Evolutionary conservation across 2,113 vertebrate genomes (phyloP), one percentile per base, ranked within the genome.

Genomic region (Psittacara wagleri): DNA sequence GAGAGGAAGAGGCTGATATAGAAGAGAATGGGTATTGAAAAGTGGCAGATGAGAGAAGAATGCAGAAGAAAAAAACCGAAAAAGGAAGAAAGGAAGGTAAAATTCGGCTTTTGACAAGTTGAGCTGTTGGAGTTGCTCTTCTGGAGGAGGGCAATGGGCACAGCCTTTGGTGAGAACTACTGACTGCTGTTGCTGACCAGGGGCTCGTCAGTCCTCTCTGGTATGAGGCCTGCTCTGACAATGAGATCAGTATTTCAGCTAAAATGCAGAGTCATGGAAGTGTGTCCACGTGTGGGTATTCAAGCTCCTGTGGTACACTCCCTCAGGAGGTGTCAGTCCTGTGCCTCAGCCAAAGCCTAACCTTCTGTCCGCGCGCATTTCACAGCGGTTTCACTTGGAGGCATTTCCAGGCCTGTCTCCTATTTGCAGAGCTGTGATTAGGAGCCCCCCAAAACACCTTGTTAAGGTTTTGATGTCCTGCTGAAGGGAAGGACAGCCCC

Each of bases 211-310:
- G 46, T 62, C 28, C 37, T 55, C 31, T 33, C 39, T 52, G 67
- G 23, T n/a, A 49, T 15, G 41, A 20, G 8, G 48, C 63, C 28
- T 3, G 3, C n/a, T 33, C 44, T 33, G 61, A 31, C 3, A 7
- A 33, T 75, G 33, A 76, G 67, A 67, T 85, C 4, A 85, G 22
- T 16, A 49, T 12, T 72, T n/a, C 69, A 31, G 54, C 43, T 93
- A 51, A 55, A 68, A 83, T 41, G 54, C 39, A 20, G 77, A 63
- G 59, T 12, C 37, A 7, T 2, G 3, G 88, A 29, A 66, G 67
- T 0, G 43, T 4, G 6, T 43, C 52, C 6, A 0, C 0, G 0
- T 17, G 70, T 1, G 2, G 63, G 54, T 90, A 48, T 35, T 7
- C 6, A 67, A 66, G 72, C 27, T 46, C 10, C 62, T 48, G 52